Conservation (phyloP, 2,888 invertebrate species). For the Drosophila subquinaria region DNA sequence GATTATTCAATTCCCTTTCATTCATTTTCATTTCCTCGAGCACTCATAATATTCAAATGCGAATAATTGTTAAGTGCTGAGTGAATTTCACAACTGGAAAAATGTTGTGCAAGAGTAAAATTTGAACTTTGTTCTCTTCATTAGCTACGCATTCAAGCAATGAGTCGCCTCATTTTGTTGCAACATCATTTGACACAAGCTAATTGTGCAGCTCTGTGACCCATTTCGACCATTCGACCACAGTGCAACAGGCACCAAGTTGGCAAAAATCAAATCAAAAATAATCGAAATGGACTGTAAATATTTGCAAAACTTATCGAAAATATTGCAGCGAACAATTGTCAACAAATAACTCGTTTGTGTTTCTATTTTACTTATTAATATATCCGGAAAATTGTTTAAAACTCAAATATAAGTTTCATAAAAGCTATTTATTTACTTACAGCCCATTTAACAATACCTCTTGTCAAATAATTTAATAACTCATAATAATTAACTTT, state of each 20-base stretch:
- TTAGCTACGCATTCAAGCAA: constrained; percentile 59
- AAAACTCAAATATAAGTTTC: neutral
- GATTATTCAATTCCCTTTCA: constrained; percentile 16
- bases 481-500: neutral
- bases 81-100: constrained; percentile 41
- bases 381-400: neutral
- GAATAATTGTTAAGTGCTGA: constrained; percentile 39
- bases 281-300: constrained; percentile 4
- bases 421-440: too few species aligned
- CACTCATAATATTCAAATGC: constrained; percentile 26
- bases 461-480: neutral
- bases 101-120: constrained; percentile 39
- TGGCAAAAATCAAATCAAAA: constrained; percentile 15
- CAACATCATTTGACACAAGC: constrained; percentile 26
- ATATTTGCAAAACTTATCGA: too few species aligned
- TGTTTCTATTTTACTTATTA: neutral
- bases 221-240: neutral
- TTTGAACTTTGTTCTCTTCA: constrained; percentile 46
- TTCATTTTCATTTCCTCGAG: constrained; percentile 9
- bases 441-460: neutral
- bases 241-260: constrained; percentile 1
- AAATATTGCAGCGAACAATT: neutral
- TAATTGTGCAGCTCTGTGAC: constrained; percentile 23
- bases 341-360: constrained; percentile 1
- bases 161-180: constrained; percentile 22